Base-by-base conservation (phyloP, 2,888 invertebrate species). In the Nemoura dubitans region DNA sequence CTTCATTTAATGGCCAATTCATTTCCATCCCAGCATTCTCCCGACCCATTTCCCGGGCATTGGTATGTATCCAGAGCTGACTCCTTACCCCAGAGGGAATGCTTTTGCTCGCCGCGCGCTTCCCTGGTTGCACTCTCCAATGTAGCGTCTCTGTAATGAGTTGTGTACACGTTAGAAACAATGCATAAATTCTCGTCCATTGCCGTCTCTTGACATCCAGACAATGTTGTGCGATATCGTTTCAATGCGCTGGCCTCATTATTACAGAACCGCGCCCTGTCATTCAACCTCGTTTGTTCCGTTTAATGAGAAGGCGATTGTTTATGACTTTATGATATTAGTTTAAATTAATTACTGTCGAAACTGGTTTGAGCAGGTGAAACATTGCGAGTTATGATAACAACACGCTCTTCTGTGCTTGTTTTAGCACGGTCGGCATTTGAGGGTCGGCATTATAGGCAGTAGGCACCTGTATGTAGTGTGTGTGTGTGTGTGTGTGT, bases 1-100 rank as follows among this genome's bases (percentile, higher is more conserved):
- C 81, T 81, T 30, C 81, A 81, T 81, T 30, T 81, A 81, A 81
- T 81, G 81, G 81, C 29, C 81, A 30, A 81, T 81, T 81, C 81
- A 81, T 81, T 81, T 81, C 81, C 81, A 81, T 81, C 29, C 81
- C 78, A 28, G 10, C 30, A n/a, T 81, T 81, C 29, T 81, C 81
- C 28, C 81, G 81, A 28, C 81, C 28, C 81, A 81, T 81, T 81
- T 81, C 30, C 81, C 28, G 59, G 14, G 59, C 59, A 59, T 59
- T 59, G 59, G 59, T 7, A 59, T 59, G 59, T 59, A 59, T 59
- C 59, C 59, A 59, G 36, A 36, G 59, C 59, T 21, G 59, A 21
- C 59, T 36, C 36, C 36, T 21, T 10, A 59, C 59, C 21, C 59
- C 2, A 21, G 16, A 16, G 59, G 16, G 59, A 59, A 59, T 21